Evolutionary conservation across 1,140 invertebrate genomes (phyloP), one percentile per base, ranked within the genome.

Genomic region (Radopholus similis): DNA sequence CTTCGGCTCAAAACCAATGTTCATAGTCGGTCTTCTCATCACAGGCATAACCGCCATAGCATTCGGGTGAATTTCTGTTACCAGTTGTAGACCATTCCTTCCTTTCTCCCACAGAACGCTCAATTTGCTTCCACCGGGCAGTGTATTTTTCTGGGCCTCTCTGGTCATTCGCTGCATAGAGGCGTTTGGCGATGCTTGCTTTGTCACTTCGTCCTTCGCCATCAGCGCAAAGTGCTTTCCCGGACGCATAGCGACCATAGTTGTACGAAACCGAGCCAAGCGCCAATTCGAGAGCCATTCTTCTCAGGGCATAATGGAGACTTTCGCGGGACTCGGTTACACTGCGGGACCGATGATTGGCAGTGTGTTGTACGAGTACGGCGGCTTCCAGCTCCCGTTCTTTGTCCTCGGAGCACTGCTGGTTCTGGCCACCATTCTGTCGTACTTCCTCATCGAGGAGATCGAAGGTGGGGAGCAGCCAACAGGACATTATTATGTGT

Each of bases 191-290:
- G 91, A 92, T 77, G 91, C 92, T 0, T 91, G 91, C 2, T 93
- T 93, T 84, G 85, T 94, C 2, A 95, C 92, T 2, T 90, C 92
- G 1, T 89, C 89, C 73, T 95, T 94, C 84, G 90, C 92, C 0
- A 92, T 95, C 57, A 90, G 93, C 51, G 91, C 92, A n/a, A 90
- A 90, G 82, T 90, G 93, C 84, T 95, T 95, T 85, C 91, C 92
- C 0, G 86, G 91, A 60, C 89, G 90, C 76, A 89, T 95, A 0
- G 90, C 91, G 0, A 91, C 90, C 0, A 91, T 91, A 70, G 92
- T 95, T 47, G 66, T 68, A 21, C 23, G 66, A 28, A 13, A 15
- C 30, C 15, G 2, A 8, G 18, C 28, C 53, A 54, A 2, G 6
- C 18, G 26, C 51, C 13, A 8, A 21, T 66, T 42, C 2, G 23